These are phyloP conservation scores for Vicugna pacos DNA, from an alignment of 2,113 vertebrate species.

Conservation along the genomic window DNA sequence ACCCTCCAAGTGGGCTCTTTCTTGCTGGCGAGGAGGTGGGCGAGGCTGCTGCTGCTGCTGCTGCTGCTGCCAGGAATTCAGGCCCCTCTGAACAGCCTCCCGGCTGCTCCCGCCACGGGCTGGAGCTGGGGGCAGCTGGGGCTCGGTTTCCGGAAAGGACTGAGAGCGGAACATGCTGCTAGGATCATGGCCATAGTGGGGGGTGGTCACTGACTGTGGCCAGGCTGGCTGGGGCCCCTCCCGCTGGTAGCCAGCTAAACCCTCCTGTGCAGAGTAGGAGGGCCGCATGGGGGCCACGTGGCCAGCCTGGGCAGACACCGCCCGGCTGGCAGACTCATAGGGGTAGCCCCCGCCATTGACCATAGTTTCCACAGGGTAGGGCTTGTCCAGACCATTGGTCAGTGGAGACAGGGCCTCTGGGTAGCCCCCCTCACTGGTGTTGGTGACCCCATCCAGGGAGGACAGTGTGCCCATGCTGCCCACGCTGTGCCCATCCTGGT, in stretches of 20 bases:
- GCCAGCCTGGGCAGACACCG: conserved; percentile 75
- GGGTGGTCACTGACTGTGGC: conserved; percentile 81
- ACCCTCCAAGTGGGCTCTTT: conserved; percentile 78
- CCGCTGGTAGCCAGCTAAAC: conserved; percentile 85
- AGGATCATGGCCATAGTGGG: conserved; percentile 83
- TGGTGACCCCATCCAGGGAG: conserved; percentile 92
- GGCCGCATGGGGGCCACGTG: conserved; percentile 83
- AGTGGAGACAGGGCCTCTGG: conserved; percentile 85
- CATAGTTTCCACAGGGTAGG: conserved; percentile 84
- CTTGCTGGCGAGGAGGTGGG: conserved; percentile 86
- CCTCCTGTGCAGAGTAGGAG: conserved; percentile 90
- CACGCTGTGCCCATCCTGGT: conserved; percentile 95
- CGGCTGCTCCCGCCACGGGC: conserved; percentile 95
- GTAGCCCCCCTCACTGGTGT: conserved; percentile 88
- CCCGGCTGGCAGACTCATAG: conserved; percentile 82
- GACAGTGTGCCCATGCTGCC: conserved; percentile 96
- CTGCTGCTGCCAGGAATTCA: conserved; percentile 97
- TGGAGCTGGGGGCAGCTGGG: conserved; percentile 91
- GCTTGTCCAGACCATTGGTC: conserved; percentile 88
- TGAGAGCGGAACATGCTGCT: conserved; percentile 91
- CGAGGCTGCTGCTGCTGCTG: conserved; percentile 86
- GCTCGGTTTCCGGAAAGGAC: conserved; percentile 90
- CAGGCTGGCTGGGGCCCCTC: conserved; percentile 77
- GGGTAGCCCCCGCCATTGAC: conserved; percentile 90
- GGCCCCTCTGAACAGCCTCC: conserved; percentile 96